A percentile compares a stretch with the other conserved stretches of the same genome.
phyloP scores from a whole-genome alignment of 2,888 invertebrate genomes.

The Hetaerina titia region DNA sequence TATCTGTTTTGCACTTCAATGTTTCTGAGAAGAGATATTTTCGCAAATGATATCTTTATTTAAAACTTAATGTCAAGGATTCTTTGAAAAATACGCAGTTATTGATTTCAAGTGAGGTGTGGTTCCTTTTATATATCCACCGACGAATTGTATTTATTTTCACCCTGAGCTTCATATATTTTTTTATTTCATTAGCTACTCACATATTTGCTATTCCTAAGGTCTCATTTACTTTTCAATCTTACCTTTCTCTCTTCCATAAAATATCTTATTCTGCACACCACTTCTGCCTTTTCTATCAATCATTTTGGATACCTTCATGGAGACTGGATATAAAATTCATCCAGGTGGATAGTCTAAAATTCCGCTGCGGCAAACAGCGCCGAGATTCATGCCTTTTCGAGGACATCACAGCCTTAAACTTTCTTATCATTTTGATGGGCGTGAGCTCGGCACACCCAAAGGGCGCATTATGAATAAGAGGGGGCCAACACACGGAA shows the following conservation, averaged over 20 bases:
- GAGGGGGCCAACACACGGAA: not conserved
- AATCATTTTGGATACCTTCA: not conserved
- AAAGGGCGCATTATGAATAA: not conserved
- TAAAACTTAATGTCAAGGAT: too few relatives aligned
- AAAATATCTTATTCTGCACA: too few relatives aligned
- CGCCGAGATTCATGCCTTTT: not conserved
- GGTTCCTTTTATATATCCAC: too few relatives aligned
- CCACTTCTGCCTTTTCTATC: not conserved
- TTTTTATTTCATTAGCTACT: too few relatives aligned
- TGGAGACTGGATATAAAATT: constrained; percentile 5
- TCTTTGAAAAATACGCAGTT: too few relatives aligned
- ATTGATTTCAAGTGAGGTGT: too few relatives aligned
- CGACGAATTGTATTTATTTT: too few relatives aligned
- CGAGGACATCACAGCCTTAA: not conserved
- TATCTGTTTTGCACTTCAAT: too few relatives aligned
- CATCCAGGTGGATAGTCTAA: not conserved
- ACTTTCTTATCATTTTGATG: not conserved
- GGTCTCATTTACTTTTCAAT: not conserved
- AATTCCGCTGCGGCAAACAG: not conserved
- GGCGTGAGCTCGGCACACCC: not conserved
- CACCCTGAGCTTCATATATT: too few relatives aligned
- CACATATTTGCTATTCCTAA: not conserved
- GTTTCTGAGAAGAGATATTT: too few relatives aligned
- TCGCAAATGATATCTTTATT: too few relatives aligned
- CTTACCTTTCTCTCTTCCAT: not conserved